phyloP scores from a whole-genome alignment of 2,888 invertebrate species.

The Drosophila mercatorum region DNA sequence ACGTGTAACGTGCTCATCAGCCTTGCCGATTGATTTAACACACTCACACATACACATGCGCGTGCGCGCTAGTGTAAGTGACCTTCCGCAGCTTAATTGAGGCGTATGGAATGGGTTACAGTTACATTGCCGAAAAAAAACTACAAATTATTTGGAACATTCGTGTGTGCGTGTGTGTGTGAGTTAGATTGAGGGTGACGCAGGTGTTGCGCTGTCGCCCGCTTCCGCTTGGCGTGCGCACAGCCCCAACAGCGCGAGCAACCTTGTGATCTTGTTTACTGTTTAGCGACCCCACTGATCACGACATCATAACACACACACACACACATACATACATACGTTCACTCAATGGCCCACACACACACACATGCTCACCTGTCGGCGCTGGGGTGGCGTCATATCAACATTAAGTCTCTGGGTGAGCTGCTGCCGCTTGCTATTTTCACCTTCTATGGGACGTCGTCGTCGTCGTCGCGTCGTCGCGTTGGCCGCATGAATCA shows the following conservation, averaged over 20 bases:
- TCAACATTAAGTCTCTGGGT: slow-evolving; percentile 61
- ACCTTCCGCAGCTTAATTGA: slow-evolving; percentile 63
- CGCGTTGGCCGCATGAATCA: slow-evolving; percentile 80
- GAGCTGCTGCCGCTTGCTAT: slow-evolving; percentile 65
- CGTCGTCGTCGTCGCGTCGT: slow-evolving; percentile 49
- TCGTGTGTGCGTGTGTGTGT: slow-evolving; percentile 6
- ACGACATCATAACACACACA: slow-evolving; percentile 52
- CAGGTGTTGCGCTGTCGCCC: slow-evolving; percentile 54
- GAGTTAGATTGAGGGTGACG: slow-evolving; percentile 48
- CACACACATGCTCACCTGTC: slow-evolving; percentile 53
- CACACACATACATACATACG: not conserved
- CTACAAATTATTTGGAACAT: slow-evolving; percentile 42
- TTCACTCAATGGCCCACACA: slow-evolving; percentile 2
- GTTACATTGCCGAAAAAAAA: slow-evolving; percentile 41
- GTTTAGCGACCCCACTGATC: slow-evolving; percentile 75
- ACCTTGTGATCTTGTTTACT: slow-evolving; percentile 82
- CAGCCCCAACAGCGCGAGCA: slow-evolving; percentile 60
- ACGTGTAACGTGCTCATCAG: slow-evolving; percentile 64
- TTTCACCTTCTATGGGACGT: slow-evolving; percentile 74
- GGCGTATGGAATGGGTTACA: slow-evolving; percentile 50
- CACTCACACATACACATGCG: not conserved
- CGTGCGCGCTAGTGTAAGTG: slow-evolving; percentile 39
- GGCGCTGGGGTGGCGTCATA: slow-evolving; percentile 76
- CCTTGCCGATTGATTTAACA: slow-evolving; percentile 63
- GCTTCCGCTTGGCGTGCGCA: slow-evolving; percentile 80